Base-by-base conservation (phyloP, 2,888 invertebrate genomes). In the Lissocephala sabroskyi region DNA sequence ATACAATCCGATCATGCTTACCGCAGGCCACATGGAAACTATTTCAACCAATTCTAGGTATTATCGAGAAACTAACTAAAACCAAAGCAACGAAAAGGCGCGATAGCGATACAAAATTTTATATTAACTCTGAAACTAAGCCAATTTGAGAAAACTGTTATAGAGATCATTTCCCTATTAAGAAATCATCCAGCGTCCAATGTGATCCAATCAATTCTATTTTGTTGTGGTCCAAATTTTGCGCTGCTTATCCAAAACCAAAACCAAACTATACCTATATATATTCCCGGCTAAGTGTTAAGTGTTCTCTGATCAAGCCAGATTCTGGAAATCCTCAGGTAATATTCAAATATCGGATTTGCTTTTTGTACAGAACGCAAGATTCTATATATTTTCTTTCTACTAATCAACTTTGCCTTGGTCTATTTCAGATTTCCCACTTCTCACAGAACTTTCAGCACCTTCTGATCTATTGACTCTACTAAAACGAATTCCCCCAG, bases 21-120 rank as follows among this genome's bases (percentile, higher is more conserved):
- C 56, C 65, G 56, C 79, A 82, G 82, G 82, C 82, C 82, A 61
- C 82, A 81, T 73, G 82, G 80, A 73, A 80, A 81, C 60, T 68
- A 58, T 79, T 80, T 65, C 76, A 76, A 61, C 62, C 77, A 82
- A 59, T 61, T 65, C 62, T 79, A 80, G 65, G 59, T 49, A 52
- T 30, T 43, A 33, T 39, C 7, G 40, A 29, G 13, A 33, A 35
- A 44, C 44, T 11, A 37, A 40, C 13, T 30, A 39, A 45, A 66
- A 45, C 53, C 49, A 50, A 49, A 46, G 49, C 44, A 44, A 48
- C 29, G 30, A 55, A 52, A 50, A 66, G 49, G n/a, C n/a, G n/a
- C n/a, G n/a, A n/a, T n/a, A n/a, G n/a, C n/a, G 49, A 46, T 52
- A 42, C 32, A 53, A 54, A 65, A 73, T 60, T 46, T 56, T 53